Evolutionary conservation across 1,140 invertebrate species (phyloP), one percentile per base, ranked within the genome.

Genomic region (Carcinoscorpius rotundicauda): DNA sequence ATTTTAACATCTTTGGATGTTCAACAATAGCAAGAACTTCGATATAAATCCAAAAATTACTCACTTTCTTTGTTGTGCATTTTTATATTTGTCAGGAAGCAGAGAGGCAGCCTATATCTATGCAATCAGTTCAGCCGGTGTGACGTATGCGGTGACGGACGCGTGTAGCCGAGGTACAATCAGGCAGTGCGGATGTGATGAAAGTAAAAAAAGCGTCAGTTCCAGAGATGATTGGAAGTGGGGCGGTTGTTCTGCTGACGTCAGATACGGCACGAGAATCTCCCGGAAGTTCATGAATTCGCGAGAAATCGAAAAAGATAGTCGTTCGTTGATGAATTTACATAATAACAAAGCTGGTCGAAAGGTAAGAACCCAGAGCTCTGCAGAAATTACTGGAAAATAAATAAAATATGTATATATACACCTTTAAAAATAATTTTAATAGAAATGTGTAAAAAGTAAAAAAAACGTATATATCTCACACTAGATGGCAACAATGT

Each of bases 271-370:
- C 10, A 84, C 91, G 58, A 83, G 86, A 67, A 93, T 93, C 76
- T 89, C 89, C 9, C 87, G 84, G 74, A 81, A 84, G 70, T 93
- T 94, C 76, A 82, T 94, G 55, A 91, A 94, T 76, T 82, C 86
- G 51, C 81, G 87, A 64, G 91, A 93, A 75, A 85, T 85, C 52
- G 79, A 81, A 58, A 84, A 86, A 62, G 87, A 93, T 73, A 89
- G 87, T 1, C 76, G 88, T 51, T 85, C 87, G 67, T 80, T 95
- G 60, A 95, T 96, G 89, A 94, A 95, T 81, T 79, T 94, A 49
- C 92, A 95, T 75, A 97, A 97, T 77, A 96, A 96, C 75, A 91
- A 96, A 76, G 93, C 91, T 53, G 93, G 93, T 6, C 79, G 92
- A 75, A 82, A 90, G 83, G 91, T 93, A 82, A 84, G 29, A 29